These are phyloP conservation scores for Mesoclemmys tuberculata DNA, from an alignment of 2,113 vertebrate genomes.

Conservation along the genomic window DNA sequence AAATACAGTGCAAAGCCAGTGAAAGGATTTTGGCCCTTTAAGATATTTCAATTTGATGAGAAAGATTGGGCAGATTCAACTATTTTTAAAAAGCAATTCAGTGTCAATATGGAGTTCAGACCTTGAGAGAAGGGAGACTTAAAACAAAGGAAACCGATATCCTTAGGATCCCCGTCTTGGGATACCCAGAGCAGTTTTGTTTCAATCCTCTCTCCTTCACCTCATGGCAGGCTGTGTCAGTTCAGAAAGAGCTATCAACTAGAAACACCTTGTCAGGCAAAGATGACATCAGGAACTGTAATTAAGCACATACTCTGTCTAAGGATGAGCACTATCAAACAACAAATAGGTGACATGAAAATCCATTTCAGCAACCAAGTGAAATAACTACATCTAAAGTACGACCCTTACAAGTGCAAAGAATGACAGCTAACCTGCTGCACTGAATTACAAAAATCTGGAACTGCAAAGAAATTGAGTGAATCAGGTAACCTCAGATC, in stretches of 20 bases:
- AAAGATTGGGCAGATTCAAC: neutral
- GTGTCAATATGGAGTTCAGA: neutral
- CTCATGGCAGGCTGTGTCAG: conserved; percentile 55
- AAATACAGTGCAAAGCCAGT: neutral
- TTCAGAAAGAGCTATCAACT: conserved; percentile 48
- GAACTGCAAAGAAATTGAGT: conserved; percentile 50
- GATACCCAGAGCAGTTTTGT: conserved; percentile 24
- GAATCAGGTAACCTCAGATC: conserved; percentile 29
- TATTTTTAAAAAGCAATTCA: neutral
- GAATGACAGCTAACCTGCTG: conserved; percentile 51
- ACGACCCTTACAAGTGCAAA: conserved; percentile 21
- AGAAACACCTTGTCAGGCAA: conserved; percentile 57
- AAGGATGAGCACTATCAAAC: conserved; percentile 27
- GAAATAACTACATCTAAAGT: conserved; percentile 36
- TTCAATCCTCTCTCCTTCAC: conserved; percentile 53
- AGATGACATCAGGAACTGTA: conserved; percentile 34
- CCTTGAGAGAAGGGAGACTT: neutral
- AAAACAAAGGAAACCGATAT: neutral
- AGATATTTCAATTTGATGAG: neutral
- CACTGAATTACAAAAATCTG: conserved; percentile 39
- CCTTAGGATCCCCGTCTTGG: conserved; percentile 35
- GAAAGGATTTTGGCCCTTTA: neutral
- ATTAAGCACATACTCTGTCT: conserved; percentile 51
- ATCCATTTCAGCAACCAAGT: conserved; percentile 23
- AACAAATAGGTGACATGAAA: conserved; percentile 53